These are phyloP conservation scores for Sebastes matsubarae DNA, from an alignment of 2,797 vertebrate genomes.

Conservation along the genomic window DNA sequence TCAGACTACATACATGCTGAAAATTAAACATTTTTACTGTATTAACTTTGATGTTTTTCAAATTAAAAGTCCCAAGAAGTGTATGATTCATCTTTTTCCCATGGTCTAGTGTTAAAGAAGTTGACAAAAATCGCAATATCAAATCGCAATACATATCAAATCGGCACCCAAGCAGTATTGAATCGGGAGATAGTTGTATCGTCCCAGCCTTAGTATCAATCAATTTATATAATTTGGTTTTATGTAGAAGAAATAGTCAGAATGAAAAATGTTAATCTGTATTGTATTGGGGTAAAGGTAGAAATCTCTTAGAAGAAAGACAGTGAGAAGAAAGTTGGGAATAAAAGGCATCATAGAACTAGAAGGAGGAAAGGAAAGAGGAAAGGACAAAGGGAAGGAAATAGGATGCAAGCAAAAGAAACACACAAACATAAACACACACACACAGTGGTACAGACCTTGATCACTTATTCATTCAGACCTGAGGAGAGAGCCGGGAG, in stretches of 20 bases:
- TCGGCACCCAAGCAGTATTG: too few species aligned
- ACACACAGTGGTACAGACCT: constrained; percentile 32
- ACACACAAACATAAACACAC: constrained; percentile 3
- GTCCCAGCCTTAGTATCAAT: not conserved
- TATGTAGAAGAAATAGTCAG: not conserved
- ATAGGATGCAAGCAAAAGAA: constrained; percentile 4
- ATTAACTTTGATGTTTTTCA: too few species aligned
- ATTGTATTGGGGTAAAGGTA: not conserved
- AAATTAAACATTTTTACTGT: too few species aligned
- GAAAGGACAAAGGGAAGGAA: constrained; percentile 8
- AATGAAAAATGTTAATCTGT: not conserved
- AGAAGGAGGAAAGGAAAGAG: not conserved
- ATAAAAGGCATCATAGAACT: not conserved
- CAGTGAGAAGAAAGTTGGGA: not conserved
- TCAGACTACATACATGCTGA: too few species aligned
- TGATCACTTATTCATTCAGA: constrained; percentile 77
- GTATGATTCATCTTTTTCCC: too few species aligned
- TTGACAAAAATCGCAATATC: too few species aligned
- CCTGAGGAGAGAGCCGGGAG: constrained; percentile 51
- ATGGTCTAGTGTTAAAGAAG: too few species aligned
- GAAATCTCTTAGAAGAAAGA: not conserved
- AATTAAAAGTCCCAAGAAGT: too few species aligned
- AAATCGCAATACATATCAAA: too few species aligned
- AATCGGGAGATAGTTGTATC: too few species aligned
- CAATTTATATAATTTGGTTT: not conserved